Evolutionary conservation across 1,140 invertebrate genomes (phyloP).

Genomic region (Brachionus angularis): DNA sequence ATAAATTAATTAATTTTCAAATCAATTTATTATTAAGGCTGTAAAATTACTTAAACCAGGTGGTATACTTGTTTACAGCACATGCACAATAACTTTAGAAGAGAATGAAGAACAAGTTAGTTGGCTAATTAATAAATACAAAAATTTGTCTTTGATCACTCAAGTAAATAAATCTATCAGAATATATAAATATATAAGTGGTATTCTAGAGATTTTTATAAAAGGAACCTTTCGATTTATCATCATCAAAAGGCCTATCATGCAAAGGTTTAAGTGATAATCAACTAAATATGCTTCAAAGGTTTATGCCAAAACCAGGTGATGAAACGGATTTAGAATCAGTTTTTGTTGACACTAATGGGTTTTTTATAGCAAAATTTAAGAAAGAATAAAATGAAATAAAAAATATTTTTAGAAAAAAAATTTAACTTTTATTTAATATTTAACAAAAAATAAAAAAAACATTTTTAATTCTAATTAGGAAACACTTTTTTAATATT

Average conservation of each 20-base stretch:
- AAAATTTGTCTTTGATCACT: not conserved
- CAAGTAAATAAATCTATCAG: constrained; percentile 1
- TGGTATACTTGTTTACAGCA: constrained; percentile 94
- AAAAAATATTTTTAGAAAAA: not conserved
- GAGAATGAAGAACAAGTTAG: constrained; percentile 97
- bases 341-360: constrained; percentile 33
- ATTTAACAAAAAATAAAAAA: not conserved
- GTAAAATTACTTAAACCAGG: constrained; percentile 59
- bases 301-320: constrained; percentile 3
- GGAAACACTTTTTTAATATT: constrained; percentile 36
- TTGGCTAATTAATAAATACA: constrained; percentile 55
- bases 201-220: too few relatives aligned
- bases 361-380: constrained; percentile 43
- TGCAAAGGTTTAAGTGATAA: not conserved
- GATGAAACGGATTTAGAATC: not conserved
- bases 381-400: not conserved
- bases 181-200: too few relatives aligned
- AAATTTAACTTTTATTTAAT: not conserved
- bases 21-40: not conserved
- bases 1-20: not conserved
- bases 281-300: constrained; percentile 23
- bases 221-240: not conserved
- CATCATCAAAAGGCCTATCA: not conserved
- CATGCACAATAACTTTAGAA: constrained; percentile 92
- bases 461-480: not conserved